A percentile compares a stretch with the other conserved stretches of the same genome.
Evolutionary conservation across 2,888 invertebrate genomes (phyloP).

Genomic region (Lamellibrachia columna): DNA sequence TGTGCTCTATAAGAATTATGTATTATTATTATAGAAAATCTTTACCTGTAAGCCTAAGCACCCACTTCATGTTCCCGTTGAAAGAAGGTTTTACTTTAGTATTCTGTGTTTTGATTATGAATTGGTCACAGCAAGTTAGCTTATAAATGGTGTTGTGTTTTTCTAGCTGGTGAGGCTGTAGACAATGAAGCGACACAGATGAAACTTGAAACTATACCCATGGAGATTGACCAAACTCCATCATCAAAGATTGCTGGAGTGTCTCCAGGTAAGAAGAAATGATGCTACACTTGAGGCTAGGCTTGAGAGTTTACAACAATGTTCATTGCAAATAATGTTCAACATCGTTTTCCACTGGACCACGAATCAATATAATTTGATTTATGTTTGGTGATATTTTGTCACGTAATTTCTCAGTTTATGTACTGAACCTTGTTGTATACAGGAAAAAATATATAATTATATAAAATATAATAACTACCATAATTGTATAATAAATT

Average conservation of each 20-base stretch:
- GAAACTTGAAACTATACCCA: slow-evolving; percentile 8
- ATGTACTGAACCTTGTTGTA: too few relatives aligned
- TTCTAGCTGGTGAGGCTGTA: background rate
- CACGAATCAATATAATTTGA: background rate
- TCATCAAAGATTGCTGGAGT: slow-evolving; percentile 6
- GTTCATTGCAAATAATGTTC: too few relatives aligned
- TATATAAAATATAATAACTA: background rate
- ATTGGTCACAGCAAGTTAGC: too few relatives aligned
- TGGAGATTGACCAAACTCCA: background rate
- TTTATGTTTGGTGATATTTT: background rate
- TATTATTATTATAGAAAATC: too few relatives aligned
- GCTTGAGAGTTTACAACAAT: background rate
- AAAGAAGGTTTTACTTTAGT: too few relatives aligned
- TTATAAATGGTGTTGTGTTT: too few relatives aligned
- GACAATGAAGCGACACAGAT: background rate
- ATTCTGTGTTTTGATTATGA: too few relatives aligned
- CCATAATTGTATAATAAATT: background rate
- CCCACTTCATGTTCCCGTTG: too few relatives aligned
- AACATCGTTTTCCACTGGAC: background rate
- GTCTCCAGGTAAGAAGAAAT: background rate
- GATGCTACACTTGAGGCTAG: background rate
- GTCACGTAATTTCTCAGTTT: background rate
- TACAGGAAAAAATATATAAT: too few relatives aligned
- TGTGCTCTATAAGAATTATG: too few relatives aligned
- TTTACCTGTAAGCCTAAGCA: too few relatives aligned